phyloP scores from a whole-genome alignment of 2,888 invertebrate genomes.

The Odontocerum albicorne region DNA sequence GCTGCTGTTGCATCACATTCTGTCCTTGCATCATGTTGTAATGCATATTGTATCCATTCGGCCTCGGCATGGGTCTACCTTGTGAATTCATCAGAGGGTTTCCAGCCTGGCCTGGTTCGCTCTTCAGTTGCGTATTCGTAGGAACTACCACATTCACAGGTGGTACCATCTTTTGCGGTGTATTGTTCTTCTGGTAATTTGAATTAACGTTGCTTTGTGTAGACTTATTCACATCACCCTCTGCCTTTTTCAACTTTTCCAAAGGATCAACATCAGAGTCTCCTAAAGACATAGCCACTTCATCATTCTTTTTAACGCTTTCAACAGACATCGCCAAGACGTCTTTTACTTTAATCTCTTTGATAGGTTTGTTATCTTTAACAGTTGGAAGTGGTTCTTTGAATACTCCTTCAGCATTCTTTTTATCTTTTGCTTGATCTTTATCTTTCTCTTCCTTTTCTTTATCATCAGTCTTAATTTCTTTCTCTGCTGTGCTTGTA shows the following conservation, averaged over 20 bases:
- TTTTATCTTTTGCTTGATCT: constrained; percentile 10
- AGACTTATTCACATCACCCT: constrained; percentile 3
- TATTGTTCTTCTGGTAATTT: background rate
- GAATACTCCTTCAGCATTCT: constrained; percentile 21
- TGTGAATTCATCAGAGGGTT: constrained; percentile 14
- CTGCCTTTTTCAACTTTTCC: constrained; percentile 19
- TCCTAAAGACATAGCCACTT: constrained; percentile 32
- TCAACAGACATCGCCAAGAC: constrained; percentile 27
- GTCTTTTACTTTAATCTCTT: constrained; percentile 21
- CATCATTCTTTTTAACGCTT: constrained; percentile 19
- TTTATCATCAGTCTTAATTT: constrained; percentile 21
- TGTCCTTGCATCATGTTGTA: constrained; percentile 17
- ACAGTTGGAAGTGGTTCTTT: constrained; percentile 24
- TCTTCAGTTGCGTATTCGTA: background rate
- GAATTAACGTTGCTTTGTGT: background rate
- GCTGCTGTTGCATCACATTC: constrained; percentile 14
- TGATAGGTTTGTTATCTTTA: constrained; percentile 8
- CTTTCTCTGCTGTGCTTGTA: constrained; percentile 4
- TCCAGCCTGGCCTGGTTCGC: too few species aligned
- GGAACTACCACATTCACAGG: background rate
- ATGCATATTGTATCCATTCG: constrained; percentile 16
- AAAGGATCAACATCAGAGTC: constrained; percentile 30
- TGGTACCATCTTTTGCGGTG: background rate
- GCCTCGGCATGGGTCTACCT: constrained; percentile 1
- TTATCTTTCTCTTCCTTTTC: constrained; percentile 17